These are phyloP conservation scores for Brachypodius melanocephalos DNA, from an alignment of 2,113 vertebrate species.

Conservation along the genomic window DNA sequence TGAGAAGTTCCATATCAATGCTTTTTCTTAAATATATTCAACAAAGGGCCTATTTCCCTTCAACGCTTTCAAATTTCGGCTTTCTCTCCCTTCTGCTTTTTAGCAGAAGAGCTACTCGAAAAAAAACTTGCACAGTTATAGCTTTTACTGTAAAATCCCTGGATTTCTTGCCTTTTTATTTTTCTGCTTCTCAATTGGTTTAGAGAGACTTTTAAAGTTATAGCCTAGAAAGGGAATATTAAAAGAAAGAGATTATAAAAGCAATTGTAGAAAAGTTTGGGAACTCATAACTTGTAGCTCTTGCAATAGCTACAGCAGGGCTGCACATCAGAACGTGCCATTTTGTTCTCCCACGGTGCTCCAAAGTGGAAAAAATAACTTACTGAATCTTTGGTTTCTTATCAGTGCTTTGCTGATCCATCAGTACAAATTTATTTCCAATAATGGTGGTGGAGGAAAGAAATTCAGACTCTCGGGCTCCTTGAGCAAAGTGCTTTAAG, in stretches of 20 bases:
- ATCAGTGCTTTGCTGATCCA: neutral
- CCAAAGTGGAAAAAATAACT: neutral
- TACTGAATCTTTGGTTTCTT: neutral
- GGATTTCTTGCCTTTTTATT: conserved; percentile 50
- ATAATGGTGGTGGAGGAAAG: neutral
- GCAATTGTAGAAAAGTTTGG: conserved; percentile 36
- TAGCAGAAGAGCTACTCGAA: neutral
- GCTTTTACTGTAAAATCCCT: conserved; percentile 45
- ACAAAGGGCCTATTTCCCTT: conserved; percentile 31
- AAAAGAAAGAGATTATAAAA: conserved; percentile 54
- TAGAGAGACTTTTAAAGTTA: conserved; percentile 49
- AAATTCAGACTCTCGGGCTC: neutral
- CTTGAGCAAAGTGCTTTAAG: neutral
- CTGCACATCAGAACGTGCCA: fast-evolving
- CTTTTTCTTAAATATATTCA: conserved; percentile 33
- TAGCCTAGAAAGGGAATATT: conserved; percentile 23
- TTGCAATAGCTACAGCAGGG: neutral
- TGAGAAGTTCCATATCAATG: conserved; percentile 20
- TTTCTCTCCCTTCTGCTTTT: conserved; percentile 7
- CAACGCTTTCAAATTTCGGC: conserved; percentile 7
- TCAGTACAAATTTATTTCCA: neutral
- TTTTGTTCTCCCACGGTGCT: neutral
- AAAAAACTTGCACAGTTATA: neutral
- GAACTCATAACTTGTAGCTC: neutral
- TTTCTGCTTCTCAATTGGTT: conserved; percentile 45